Conservation (phyloP, 2,888 invertebrate genomes). For the Stegana nigrithorax region DNA sequence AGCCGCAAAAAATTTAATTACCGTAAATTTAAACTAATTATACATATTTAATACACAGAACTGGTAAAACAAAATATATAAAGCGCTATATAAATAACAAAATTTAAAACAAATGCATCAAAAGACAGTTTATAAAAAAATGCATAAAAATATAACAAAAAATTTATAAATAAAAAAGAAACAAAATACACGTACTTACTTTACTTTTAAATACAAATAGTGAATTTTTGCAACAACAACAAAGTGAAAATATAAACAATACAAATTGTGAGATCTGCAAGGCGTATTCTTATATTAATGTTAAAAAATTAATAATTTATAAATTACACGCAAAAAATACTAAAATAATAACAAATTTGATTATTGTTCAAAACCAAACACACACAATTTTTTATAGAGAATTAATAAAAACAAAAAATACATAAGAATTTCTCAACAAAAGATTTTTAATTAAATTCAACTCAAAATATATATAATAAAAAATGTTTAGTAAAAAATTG, state of each 20-base stretch:
- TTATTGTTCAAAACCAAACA: slow-evolving; percentile 12
- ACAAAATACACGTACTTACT: slow-evolving; percentile 18
- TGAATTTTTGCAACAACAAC: slow-evolving; percentile 26
- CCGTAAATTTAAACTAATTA: slow-evolving; percentile 33
- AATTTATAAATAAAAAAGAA: slow-evolving; percentile 9
- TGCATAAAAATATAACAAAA: background rate
- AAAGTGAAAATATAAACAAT: slow-evolving; percentile 5
- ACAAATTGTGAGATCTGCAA: no score
- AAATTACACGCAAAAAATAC: no score
- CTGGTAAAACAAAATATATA: slow-evolving; percentile 48
- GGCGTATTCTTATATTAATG: no score
- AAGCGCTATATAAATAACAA: slow-evolving; percentile 53
- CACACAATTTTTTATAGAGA: background rate
- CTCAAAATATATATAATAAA: no score
- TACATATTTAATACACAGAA: slow-evolving; percentile 51
- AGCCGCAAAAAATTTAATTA: slow-evolving; percentile 29
- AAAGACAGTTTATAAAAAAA: slow-evolving; percentile 16
- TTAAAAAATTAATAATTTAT: no score
- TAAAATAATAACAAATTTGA: slow-evolving; percentile 18
- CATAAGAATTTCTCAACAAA: background rate
- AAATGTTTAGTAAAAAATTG: slow-evolving; percentile 14
- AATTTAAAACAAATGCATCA: slow-evolving; percentile 42
- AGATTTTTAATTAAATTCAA: slow-evolving; percentile 13
- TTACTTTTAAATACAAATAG: slow-evolving; percentile 11
- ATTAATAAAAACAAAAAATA: slow-evolving; percentile 13